Percentiles rank a stretch among this genome's conserved stretches.
phyloP scores from a whole-genome alignment of 2,888 invertebrate genomes.

The Ellobium chinense region DNA sequence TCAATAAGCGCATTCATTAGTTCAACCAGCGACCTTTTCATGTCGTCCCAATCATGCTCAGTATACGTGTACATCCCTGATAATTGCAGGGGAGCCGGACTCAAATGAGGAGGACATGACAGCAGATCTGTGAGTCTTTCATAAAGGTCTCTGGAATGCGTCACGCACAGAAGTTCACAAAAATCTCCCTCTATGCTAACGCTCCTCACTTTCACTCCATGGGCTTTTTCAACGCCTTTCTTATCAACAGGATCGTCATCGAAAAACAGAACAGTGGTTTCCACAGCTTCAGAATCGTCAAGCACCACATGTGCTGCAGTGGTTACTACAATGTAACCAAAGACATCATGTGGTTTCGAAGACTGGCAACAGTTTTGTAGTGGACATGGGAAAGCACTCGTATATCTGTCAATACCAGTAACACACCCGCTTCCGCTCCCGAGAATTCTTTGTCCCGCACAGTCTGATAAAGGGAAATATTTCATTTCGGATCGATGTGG shows the following conservation, averaged over 20 bases:
- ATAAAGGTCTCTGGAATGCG: neutral
- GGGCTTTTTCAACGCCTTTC: neutral
- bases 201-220: slow-evolving; percentile 11
- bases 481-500: neutral
- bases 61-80: too few relatives aligned
- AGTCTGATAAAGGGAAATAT: neutral
- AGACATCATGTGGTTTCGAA: neutral
- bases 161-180: slow-evolving; percentile 10
- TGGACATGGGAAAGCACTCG: too few relatives aligned
- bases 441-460: neutral
- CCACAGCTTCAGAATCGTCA: slow-evolving; percentile 24
- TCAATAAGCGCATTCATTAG: too few relatives aligned
- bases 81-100: too few relatives aligned
- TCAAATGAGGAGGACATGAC: too few relatives aligned
- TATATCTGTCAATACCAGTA: neutral
- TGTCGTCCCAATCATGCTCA: too few relatives aligned
- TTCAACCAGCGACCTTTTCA: too few relatives aligned
- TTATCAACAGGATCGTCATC: slow-evolving; percentile 7
- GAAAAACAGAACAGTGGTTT: slow-evolving; percentile 31
- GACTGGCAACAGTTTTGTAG: neutral
- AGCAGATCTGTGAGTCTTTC: too few relatives aligned
- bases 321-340: neutral
- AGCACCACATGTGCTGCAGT: slow-evolving; percentile 29
- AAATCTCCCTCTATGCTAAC: slow-evolving; percentile 17
- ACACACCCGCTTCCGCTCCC: slow-evolving; percentile 3